phyloP scores from a whole-genome alignment of 2,113 vertebrate genomes.

The Pseudorectes ferrugineus region DNA sequence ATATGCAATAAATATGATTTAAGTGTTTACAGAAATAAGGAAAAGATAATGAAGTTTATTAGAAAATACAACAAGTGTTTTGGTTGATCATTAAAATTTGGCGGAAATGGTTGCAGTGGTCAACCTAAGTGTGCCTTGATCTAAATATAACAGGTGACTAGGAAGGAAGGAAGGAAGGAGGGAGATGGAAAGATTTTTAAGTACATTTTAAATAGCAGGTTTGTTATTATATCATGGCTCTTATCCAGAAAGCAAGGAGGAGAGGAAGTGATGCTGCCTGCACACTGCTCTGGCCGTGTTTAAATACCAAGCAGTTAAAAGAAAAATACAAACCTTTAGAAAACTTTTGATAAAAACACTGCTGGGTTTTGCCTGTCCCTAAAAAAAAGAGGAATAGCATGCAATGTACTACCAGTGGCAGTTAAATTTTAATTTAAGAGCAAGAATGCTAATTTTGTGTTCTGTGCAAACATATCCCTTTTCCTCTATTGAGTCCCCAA shows the following conservation, averaged over 20 bases:
- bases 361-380: neutral
- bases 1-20: neutral
- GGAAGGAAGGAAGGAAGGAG: neutral
- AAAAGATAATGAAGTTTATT: neutral
- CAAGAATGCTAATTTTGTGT: neutral
- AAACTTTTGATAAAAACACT: neutral
- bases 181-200: neutral
- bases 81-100: neutral
- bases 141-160: neutral
- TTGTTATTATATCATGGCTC: neutral
- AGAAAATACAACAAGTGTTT: neutral
- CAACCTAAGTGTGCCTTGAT: neutral
- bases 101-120: neutral
- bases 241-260: neutral
- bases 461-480: neutral
- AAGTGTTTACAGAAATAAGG: neutral
- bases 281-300: neutral
- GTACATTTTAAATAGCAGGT: neutral
- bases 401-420: neutral
- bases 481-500: neutral
- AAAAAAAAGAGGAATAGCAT: neutral
- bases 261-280: neutral
- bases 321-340: neutral
- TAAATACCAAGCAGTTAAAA: neutral
- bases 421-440: neutral